A percentile compares a stretch with the other conserved stretches of the same genome.
Evolutionary conservation across 1,140 invertebrate species (phyloP).

Genomic region (Elymnias hypermnestra): DNA sequence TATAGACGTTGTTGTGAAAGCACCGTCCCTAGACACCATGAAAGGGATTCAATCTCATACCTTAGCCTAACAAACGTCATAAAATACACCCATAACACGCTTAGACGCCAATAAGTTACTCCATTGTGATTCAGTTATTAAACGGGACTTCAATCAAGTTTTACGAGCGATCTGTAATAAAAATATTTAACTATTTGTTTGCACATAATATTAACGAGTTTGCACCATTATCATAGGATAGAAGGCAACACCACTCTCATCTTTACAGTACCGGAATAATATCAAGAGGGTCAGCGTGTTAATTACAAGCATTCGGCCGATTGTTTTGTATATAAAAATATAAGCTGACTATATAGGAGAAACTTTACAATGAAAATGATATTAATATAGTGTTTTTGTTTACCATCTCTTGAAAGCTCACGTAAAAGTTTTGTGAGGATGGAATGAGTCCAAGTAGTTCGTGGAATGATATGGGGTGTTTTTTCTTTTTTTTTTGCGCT

Average conservation of each 20-base stretch:
- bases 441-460: no score
- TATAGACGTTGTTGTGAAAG: background rate
- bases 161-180: constrained; percentile 67
- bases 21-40: constrained; percentile 2
- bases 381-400: no score
- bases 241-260: constrained; percentile 26
- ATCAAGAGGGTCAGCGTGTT: no score
- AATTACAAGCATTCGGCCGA: no score
- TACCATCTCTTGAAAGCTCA: no score
- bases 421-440: no score
- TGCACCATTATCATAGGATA: constrained; percentile 35
- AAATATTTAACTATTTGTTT: constrained; percentile 74
- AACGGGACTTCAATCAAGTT: constrained; percentile 66
- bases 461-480: no score
- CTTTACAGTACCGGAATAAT: constrained; percentile 29
- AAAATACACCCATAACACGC: constrained; percentile 44
- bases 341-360: no score
- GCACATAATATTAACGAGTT: constrained; percentile 64
- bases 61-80: constrained; percentile 36
- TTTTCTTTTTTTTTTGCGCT: no score
- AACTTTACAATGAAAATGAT: no score
- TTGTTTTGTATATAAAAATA: no score
- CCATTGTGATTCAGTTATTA: constrained; percentile 48
- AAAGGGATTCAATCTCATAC: constrained; percentile 30
- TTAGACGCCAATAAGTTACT: constrained; percentile 40